Evolutionary conservation across 1,140 invertebrate genomes (phyloP), one percentile per base, ranked within the genome.

Genomic region (Zaprionus camerounensis): DNA sequence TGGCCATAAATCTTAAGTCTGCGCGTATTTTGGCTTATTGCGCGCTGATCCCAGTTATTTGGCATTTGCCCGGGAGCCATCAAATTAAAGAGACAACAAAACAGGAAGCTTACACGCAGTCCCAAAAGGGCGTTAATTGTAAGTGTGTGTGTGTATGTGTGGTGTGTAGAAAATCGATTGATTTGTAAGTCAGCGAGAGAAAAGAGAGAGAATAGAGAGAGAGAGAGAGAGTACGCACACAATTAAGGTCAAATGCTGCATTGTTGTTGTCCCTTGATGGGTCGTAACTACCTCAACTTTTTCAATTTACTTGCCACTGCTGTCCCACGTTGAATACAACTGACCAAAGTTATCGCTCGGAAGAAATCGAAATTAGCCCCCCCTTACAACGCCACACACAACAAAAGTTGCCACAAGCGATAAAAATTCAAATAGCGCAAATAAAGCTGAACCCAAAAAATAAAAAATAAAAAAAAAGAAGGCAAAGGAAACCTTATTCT

Each of bases 281-380:
- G 63, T 49, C 56, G 62, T 65, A 86, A 79, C 82, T 82, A 81
- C 76, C 82, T 80, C 72, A 86, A 86, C 72, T 82, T 86, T 86
- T 86, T 86, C 82, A 86, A 86, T 86, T 86, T 75, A 55, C 41
- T 62, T 67, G 51, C 31, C 31, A 22, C 58, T 71, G 12, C 36
- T 26, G 56, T 38, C 31, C 26, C 67, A 53, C 76, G 61, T 57
- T 17, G 56, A 64, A 67, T 73, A 83, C 77, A 83, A 79, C 77
- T 77, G 81, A 81, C 73, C 82, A 13, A 82, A 86, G 65, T 80
- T 86, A 86, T 86, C 82, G 76, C 72, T 86, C 49, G 76, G 58
- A 80, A 82, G 79, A 71, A 87, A 86, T 77, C 82, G 74, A 79
- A 86, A 82, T 82, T 71, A 80, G 69, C 38, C 44, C 65, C 36